Percentiles rank a stretch among this genome's conserved stretches.
phyloP scores from a whole-genome alignment of 2,797 vertebrate species.

The Jordanella pulchra region DNA sequence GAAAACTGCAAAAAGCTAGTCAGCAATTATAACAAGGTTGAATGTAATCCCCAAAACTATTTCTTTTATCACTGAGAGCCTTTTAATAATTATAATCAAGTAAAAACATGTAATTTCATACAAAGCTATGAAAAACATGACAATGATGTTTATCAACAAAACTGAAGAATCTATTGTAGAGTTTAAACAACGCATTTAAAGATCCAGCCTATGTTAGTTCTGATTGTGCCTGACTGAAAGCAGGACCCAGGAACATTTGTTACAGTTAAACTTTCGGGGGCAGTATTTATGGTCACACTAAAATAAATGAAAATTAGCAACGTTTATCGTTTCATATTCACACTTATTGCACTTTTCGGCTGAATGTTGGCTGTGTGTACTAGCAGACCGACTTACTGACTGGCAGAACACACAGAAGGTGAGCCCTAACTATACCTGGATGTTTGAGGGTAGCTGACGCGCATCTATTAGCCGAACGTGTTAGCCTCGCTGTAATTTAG shows the following conservation, averaged over 20 bases:
- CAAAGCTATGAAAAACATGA: no score
- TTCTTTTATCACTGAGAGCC: background rate
- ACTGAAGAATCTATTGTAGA: background rate
- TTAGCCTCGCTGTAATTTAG: conserved; percentile 56
- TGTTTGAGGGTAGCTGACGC: conserved; percentile 27
- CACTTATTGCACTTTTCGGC: conserved; percentile 17
- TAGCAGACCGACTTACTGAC: conserved; percentile 10
- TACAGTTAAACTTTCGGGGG: conserved; percentile 43
- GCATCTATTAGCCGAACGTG: conserved; percentile 35
- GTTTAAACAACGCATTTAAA: background rate
- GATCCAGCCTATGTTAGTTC: background rate
- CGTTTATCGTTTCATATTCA: conserved; percentile 60
- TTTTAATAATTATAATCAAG: background rate
- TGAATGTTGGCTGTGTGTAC: conserved; percentile 2
- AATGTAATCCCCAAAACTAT: background rate
- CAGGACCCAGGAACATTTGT: conserved; percentile 55
- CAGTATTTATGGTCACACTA: conserved; percentile 67
- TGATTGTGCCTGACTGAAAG: background rate
- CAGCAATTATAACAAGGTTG: background rate
- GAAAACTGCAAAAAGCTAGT: background rate
- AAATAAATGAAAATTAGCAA: conserved; percentile 70
- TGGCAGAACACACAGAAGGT: conserved; percentile 48
- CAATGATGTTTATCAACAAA: no score
- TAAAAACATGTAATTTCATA: no score
- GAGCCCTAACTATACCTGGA: conserved; percentile 27